A percentile compares a stretch with the other conserved stretches of the same genome.
These are phyloP conservation scores for Salvator merianae DNA, from an alignment of 2,113 vertebrate species.

Conservation along the genomic window DNA sequence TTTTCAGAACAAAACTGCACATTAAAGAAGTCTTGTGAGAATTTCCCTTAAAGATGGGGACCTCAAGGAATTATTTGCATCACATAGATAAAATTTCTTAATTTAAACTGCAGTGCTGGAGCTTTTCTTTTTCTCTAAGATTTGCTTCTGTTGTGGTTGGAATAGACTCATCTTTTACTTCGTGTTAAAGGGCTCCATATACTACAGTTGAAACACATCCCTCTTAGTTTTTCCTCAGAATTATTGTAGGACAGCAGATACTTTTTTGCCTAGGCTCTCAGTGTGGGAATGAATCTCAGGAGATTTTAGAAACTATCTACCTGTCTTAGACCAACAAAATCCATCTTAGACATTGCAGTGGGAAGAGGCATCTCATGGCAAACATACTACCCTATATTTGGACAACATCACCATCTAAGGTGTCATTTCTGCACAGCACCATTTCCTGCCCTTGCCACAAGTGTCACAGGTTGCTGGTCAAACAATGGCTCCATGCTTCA, in stretches of 20 bases:
- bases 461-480: no score
- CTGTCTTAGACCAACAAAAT: no score
- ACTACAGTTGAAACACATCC: background rate
- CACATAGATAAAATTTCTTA: slow-evolving; percentile 61
- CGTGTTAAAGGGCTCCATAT: background rate
- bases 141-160: slow-evolving; percentile 40
- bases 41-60: slow-evolving; percentile 51
- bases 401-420: no score
- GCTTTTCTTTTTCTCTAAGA: slow-evolving; percentile 47
- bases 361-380: no score
- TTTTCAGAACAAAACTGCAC: slow-evolving; percentile 63
- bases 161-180: slow-evolving; percentile 10
- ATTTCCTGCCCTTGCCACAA: no score
- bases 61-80: slow-evolving; percentile 26
- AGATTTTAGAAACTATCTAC: background rate
- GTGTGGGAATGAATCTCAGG: background rate
- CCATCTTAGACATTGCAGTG: no score
- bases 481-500: no score
- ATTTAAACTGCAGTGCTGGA: slow-evolving; percentile 43
- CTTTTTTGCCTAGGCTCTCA: background rate
- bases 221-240: background rate
- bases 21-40: slow-evolving; percentile 52
- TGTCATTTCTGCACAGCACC: no score
- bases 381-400: no score
- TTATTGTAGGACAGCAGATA: background rate